Evolutionary conservation across 2,888 invertebrate species (phyloP), one percentile per base, ranked within the genome.

Genomic region (Stenoptilia bipunctidactyla): DNA sequence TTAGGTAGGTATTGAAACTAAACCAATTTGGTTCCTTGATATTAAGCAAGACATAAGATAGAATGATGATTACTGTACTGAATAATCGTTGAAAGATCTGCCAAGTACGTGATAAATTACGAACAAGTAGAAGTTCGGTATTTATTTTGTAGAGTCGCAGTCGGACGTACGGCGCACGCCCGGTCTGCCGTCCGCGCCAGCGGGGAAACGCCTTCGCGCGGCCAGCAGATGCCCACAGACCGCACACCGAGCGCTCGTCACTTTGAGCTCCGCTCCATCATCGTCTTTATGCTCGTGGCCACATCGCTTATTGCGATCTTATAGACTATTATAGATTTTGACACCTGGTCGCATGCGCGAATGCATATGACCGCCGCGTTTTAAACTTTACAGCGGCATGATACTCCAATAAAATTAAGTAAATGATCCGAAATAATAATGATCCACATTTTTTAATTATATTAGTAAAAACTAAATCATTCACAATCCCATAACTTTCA

Each of bases 341-440:
- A 83, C 77, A 74, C 70, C 70, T 72, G 63, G 70, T 80, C 79
- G 83, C 83, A 83, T 83, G 83, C 83, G 82, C 80, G 73, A 76
- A 71, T 82, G 71, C 74, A 77, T 79, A 79, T 68, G 75, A 64
- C 76, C 72, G 77, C 83, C 79, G 76, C 79, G 79, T 77, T 83
- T 63, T 61, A 73, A 82, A 80, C 79, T 75, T 68, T 66, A 73
- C 67, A 71, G 74, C 71, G 57, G 68, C 70, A 66, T 77, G 75
- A 77, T 75, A 58, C 66, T 72, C 10, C 13, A 34, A 77, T 73
- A 61, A 79, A 74, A 66, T 58, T 20, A 38, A 47, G 66, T 73
- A 70, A 67, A 77, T 73, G 73, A 76, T 73, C 73, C 68, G 64
- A 58, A 48, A 48, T 57, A 56, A 30, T n/a, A 8, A 60, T 46